These are phyloP conservation scores for Aleiodes leptofemur DNA, from an alignment of 2,888 invertebrate species.

Conservation along the genomic window DNA sequence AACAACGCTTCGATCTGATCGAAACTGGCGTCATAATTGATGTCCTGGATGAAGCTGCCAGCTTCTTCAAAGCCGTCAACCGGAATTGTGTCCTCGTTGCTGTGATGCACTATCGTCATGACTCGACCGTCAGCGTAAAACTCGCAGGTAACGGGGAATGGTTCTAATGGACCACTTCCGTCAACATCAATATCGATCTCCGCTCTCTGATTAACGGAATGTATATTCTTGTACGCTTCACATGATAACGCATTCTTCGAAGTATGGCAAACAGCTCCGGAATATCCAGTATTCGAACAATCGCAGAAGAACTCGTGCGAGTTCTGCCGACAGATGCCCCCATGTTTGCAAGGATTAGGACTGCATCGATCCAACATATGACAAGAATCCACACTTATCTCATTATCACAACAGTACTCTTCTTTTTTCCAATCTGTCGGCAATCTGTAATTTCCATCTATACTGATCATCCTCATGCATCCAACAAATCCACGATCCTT, in stretches of 20 bases:
- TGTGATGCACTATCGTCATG: slow-evolving; percentile 87
- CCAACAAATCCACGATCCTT: slow-evolving; percentile 89
- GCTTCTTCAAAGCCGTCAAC: slow-evolving; percentile 96
- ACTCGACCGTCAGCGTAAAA: slow-evolving; percentile 88
- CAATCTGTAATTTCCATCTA: slow-evolving; percentile 91
- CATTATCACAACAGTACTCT: slow-evolving; percentile 88
- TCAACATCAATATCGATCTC: slow-evolving; percentile 94
- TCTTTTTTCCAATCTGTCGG: slow-evolving; percentile 90
- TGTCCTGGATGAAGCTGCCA: slow-evolving; percentile 91
- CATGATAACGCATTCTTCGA: slow-evolving; percentile 93
- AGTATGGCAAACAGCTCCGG: slow-evolving; percentile 96
- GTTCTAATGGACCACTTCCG: slow-evolving; percentile 93
- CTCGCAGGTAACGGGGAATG: slow-evolving; percentile 94
- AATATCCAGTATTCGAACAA: slow-evolving; percentile 92
- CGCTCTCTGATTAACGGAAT: slow-evolving; percentile 84
- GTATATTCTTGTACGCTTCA: slow-evolving; percentile 88
- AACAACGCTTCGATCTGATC: slow-evolving; percentile 92
- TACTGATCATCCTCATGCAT: slow-evolving; percentile 93
- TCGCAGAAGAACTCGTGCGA: slow-evolving; percentile 93
- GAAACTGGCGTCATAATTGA: slow-evolving; percentile 90
- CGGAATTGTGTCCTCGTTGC: slow-evolving; percentile 84
- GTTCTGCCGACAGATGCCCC: slow-evolving; percentile 89
- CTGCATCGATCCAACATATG: slow-evolving; percentile 96
- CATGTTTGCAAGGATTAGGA: slow-evolving; percentile 98
- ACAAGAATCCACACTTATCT: slow-evolving; percentile 90